These are phyloP conservation scores for Coryphaenoides rupestris DNA, from an alignment of 2,113 vertebrate species.

Conservation along the genomic window DNA sequence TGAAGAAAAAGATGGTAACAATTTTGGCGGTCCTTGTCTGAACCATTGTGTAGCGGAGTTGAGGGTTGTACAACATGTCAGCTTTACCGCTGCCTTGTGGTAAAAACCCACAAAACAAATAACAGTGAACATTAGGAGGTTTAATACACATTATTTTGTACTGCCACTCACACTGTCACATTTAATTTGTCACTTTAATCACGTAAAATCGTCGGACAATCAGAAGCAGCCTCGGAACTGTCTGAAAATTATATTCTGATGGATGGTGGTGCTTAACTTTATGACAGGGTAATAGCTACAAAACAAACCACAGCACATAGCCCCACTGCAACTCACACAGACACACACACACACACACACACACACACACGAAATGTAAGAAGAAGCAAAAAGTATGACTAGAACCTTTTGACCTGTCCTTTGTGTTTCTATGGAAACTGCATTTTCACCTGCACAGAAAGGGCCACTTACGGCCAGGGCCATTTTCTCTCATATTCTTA, in stretches of 20 bases:
- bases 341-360: slow-evolving; percentile 12
- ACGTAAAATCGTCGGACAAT: slow-evolving; percentile 21
- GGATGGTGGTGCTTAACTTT: slow-evolving; percentile 41
- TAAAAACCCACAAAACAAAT: slow-evolving; percentile 26
- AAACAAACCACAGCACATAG: slow-evolving; percentile 12
- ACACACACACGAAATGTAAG: neutral
- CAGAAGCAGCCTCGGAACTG: slow-evolving; percentile 31
- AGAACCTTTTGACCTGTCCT: neutral
- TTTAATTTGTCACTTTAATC: slow-evolving; percentile 43
- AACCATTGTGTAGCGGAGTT: neutral
- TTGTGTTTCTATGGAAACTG: slow-evolving; percentile 16
- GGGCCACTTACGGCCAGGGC: too few relatives aligned
- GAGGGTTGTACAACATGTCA: neutral
- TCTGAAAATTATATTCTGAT: slow-evolving; percentile 38
- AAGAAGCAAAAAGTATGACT: neutral
- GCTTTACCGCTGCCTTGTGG: neutral
- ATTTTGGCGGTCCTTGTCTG: slow-evolving; percentile 24
- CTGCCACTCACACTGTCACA: slow-evolving; percentile 22
- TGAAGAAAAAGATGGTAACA: slow-evolving; percentile 5
- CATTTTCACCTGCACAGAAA: slow-evolving; percentile 22
- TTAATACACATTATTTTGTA: slow-evolving; percentile 26
- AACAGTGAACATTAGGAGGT: slow-evolving; percentile 27
- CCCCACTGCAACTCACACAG: neutral
- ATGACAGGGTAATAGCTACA: slow-evolving; percentile 35
- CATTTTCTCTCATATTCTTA: neutral